phyloP scores from a whole-genome alignment of 2,113 vertebrate species.

The Megaceryle maxima region DNA sequence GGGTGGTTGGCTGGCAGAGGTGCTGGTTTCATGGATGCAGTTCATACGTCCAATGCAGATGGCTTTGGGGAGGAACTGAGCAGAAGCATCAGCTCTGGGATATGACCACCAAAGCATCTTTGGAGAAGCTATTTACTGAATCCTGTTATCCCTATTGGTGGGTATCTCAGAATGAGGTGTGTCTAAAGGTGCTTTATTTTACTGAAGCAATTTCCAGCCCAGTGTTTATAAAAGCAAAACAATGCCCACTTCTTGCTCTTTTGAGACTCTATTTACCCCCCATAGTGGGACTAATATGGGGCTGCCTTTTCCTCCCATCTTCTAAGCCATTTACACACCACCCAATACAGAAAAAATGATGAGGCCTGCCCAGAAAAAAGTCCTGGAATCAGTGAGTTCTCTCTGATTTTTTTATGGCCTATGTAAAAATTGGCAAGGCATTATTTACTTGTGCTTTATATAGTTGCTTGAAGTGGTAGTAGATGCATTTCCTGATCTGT shows the following conservation, averaged over 20 bases:
- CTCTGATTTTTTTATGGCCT: background rate
- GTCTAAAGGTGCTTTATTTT: no score
- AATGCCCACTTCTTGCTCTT: no score
- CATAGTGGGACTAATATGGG: background rate
- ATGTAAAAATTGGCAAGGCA: background rate
- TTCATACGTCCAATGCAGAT: background rate
- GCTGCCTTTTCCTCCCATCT: background rate
- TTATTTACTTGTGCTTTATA: background rate
- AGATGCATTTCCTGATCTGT: background rate
- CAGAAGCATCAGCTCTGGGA: background rate
- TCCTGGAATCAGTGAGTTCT: background rate
- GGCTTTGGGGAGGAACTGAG: background rate
- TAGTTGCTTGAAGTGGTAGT: background rate
- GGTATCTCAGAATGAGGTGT: no score
- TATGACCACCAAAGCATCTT: background rate
- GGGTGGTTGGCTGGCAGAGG: background rate
- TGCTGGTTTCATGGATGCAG: background rate
- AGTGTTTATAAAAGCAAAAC: no score
- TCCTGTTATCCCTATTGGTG: no score
- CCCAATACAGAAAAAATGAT: background rate
- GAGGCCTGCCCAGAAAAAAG: background rate
- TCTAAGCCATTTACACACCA: background rate
- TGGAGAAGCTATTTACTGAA: no score
- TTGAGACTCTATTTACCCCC: no score
- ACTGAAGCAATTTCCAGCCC: no score